phyloP scores from a whole-genome alignment of 2,797 vertebrate genomes.

The Pempheris klunzingeri region DNA sequence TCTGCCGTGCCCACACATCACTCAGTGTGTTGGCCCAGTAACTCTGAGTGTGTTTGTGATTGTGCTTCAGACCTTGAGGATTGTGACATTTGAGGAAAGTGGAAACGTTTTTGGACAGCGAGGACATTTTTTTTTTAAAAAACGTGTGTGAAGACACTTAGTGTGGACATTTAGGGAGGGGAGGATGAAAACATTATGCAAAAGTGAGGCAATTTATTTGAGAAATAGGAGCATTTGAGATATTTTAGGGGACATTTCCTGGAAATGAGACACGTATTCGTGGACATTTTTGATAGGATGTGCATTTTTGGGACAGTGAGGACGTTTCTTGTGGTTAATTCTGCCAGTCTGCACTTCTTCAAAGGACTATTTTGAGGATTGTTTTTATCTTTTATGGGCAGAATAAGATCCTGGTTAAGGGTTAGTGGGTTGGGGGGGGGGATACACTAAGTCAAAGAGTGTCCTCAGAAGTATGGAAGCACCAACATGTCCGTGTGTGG shows the following conservation, averaged over 20 bases:
- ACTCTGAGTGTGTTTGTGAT: conserved; percentile 23
- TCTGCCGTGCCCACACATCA: conserved; percentile 69
- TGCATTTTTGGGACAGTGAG: neutral
- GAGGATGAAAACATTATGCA: neutral
- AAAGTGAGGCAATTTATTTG: neutral
- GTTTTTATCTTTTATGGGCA: neutral
- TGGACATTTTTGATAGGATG: neutral
- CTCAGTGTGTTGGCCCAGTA: conserved; percentile 48
- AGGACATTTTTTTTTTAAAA: neutral
- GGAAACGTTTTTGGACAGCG: neutral
- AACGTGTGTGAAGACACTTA: neutral
- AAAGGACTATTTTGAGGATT: neutral
- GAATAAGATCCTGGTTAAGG: neutral
- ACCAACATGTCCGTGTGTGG: neutral
- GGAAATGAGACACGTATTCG: neutral
- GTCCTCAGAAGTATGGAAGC: conserved; percentile 11
- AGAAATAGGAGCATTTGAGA: no score
- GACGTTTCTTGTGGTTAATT: neutral
- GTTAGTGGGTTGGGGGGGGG: neutral
- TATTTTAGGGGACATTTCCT: neutral
- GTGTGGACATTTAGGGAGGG: neutral
- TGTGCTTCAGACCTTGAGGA: neutral
- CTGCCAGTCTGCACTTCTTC: neutral
- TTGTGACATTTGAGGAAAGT: neutral
- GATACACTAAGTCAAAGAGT: neutral